Base-by-base conservation (phyloP, 1,140 invertebrate genomes). In the Philotrypesis tridentata region DNA sequence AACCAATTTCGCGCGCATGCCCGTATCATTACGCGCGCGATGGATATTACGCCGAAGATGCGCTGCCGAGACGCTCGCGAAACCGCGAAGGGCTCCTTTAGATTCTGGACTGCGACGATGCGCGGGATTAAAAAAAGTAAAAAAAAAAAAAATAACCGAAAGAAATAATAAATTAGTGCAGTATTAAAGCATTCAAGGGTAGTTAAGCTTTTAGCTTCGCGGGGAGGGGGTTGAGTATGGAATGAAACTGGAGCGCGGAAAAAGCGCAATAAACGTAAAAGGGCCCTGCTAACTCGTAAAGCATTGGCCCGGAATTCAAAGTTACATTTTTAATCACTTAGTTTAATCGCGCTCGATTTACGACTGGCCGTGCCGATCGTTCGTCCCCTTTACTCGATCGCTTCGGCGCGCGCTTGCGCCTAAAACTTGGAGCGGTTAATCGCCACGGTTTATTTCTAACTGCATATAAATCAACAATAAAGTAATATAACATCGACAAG, bases 1-100 rank as follows among this genome's bases (percentile, higher is more conserved):
- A 86, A 85, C 85, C 87, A 87, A 89, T 89, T 89, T 89, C 68
- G 85, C 84, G 80, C 84, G 77, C 83, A 73, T n/a, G 14, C 5
- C 6, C 63, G 60, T 81, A 85, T 87, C 86, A 85, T 89, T 88
- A 89, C 77, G 79, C 84, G 85, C 85, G 86, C 65, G 78, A 81
- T 84, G 78, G 48, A 55, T 71, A 79, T 55, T 78, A 82, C 63
- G n/a, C 21, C 79, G 31, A 33, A 29, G 61, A 17, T 29, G 61
- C 61, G 75, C 76, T 76, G 83, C 27, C 71, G 77, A 84, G 74
- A 71, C 74, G 17, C 29, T 67, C 48, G 8, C 8, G 2, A 37
- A 9, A 37, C 33, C 12, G 2, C 40, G 40, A 43, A 55, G 48
- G 1, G 21, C 21, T n/a, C 9, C 4, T 37, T 5, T 37, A 37